phyloP scores from a whole-genome alignment of 2,797 vertebrate genomes.

The Mormyrops boulengeri region DNA sequence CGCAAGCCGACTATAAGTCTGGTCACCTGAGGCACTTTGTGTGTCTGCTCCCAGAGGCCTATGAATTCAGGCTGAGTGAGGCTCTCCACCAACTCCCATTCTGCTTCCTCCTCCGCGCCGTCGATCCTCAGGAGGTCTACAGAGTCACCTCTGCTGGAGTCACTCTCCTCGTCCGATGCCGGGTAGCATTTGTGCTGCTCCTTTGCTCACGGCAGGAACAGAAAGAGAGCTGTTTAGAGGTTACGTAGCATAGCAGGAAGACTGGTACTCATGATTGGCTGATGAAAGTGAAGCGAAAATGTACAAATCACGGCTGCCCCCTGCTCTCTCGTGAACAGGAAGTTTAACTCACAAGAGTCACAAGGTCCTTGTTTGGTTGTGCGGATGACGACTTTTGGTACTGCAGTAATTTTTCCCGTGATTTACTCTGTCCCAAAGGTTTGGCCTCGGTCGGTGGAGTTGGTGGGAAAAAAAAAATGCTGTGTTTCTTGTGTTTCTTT shows the following conservation, averaged over 20 bases:
- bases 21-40: slow-evolving; percentile 44
- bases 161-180: slow-evolving; percentile 39
- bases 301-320: background rate
- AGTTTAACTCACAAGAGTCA: slow-evolving; percentile 38
- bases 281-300: background rate
- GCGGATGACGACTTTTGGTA: slow-evolving; percentile 45
- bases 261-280: background rate
- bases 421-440: slow-evolving; percentile 26
- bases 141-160: slow-evolving; percentile 29
- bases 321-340: background rate
- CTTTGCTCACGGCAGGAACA: background rate
- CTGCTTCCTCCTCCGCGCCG: slow-evolving; percentile 12
- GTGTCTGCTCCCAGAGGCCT: slow-evolving; percentile 67
- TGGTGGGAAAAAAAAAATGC: background rate
- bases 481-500: slow-evolving; percentile 43
- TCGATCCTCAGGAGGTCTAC: slow-evolving; percentile 34
- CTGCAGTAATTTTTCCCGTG: slow-evolving; percentile 45
- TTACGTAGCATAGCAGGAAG: background rate
- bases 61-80: slow-evolving; percentile 73
- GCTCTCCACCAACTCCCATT: slow-evolving; percentile 35
- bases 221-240: background rate
- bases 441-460: slow-evolving; percentile 7
- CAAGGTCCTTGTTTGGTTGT: slow-evolving; percentile 26
- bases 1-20: background rate
- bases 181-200: slow-evolving; percentile 20